phyloP scores from a whole-genome alignment of 2,888 invertebrate species.

The Sericinus montela region DNA sequence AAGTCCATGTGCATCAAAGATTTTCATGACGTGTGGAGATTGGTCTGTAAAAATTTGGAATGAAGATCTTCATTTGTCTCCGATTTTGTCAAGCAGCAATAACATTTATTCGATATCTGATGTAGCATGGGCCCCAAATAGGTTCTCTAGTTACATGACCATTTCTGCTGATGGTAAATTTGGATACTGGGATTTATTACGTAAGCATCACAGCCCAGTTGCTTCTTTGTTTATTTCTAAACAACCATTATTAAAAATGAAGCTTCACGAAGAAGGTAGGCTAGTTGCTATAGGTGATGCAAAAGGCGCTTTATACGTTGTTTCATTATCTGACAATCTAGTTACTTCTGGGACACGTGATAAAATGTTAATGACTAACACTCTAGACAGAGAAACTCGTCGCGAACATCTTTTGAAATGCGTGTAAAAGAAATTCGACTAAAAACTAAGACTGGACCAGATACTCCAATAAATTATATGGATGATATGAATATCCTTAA shows the following conservation, averaged over 20 bases:
- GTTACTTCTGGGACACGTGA: conserved; percentile 74
- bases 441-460: conserved; percentile 64
- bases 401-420: conserved; percentile 93
- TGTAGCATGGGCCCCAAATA: conserved; percentile 46
- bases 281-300: conserved; percentile 82
- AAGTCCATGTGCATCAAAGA: conserved; percentile 82
- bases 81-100: conserved; percentile 42
- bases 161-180: conserved; percentile 80
- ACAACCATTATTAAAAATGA: conserved; percentile 77
- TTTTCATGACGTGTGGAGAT: conserved; percentile 83
- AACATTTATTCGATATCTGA: conserved; percentile 41
- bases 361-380: conserved; percentile 82
- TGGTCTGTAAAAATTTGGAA: conserved; percentile 83
- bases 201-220: conserved; percentile 83
- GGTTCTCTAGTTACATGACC: conserved; percentile 57
- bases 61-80: conserved; percentile 77
- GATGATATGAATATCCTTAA: conserved; percentile 34
- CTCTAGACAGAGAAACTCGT: conserved; percentile 90
- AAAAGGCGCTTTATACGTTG: conserved; percentile 82
- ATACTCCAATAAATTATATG: conserved; percentile 30
- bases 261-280: conserved; percentile 81
- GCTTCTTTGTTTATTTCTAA: conserved; percentile 79
- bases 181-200: conserved; percentile 88
- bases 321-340: conserved; percentile 83
- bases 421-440: conserved; percentile 88